Conservation (phyloP, 2,888 invertebrate genomes). For the Chaitophorus viminalis region DNA sequence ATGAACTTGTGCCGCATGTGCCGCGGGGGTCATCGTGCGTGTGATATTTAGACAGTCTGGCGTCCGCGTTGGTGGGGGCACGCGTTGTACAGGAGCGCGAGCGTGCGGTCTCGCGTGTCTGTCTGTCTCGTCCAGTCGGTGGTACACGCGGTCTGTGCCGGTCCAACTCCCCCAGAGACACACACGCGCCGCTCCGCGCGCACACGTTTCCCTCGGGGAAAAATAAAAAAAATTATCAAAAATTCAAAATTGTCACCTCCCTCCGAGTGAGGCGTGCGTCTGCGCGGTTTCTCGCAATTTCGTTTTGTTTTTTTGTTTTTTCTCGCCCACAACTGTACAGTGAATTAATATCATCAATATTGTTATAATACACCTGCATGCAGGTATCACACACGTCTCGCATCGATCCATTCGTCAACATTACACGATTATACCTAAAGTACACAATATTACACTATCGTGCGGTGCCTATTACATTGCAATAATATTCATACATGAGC, state of each 20-base stretch:
- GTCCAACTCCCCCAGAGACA: conserved; percentile 48
- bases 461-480: too few species aligned
- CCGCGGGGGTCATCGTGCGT: conserved; percentile 43
- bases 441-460: too few species aligned
- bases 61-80: conserved; percentile 46
- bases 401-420: too few species aligned
- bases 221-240: background rate
- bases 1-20: conserved; percentile 43
- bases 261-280: too few species aligned
- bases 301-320: too few species aligned
- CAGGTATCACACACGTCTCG: too few species aligned
- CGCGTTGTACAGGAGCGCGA: background rate
- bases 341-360: too few species aligned
- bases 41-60: conserved; percentile 60
- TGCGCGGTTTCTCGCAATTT: too few species aligned
- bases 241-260: background rate
- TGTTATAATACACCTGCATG: too few species aligned
- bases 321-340: too few species aligned
- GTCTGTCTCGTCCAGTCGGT: conserved; percentile 52
- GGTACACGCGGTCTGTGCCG: conserved; percentile 61
- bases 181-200: conserved; percentile 30
- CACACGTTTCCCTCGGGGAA: conserved; percentile 16
- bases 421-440: too few species aligned
- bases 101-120: conserved; percentile 44
- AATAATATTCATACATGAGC: background rate